Conservation (phyloP, 2,797 vertebrate species). For the Micromesistius poutassou region DNA sequence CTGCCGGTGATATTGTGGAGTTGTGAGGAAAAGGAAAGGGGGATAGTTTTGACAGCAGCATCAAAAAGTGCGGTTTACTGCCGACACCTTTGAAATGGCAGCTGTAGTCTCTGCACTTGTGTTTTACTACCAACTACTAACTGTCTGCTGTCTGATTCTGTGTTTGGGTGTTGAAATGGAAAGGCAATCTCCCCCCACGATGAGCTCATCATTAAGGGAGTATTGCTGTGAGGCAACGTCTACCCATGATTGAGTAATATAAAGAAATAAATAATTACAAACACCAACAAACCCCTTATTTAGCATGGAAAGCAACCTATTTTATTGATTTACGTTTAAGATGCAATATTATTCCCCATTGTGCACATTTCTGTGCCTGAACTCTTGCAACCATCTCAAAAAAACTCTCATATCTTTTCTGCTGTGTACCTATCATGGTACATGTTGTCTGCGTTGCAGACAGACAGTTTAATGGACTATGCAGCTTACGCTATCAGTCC, state of each 20-base stretch:
- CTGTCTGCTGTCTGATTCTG: background rate
- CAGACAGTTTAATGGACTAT: background rate
- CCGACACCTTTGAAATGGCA: background rate
- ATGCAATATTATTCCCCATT: background rate
- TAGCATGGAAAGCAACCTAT: background rate
- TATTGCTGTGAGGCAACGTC: background rate
- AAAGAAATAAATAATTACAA: background rate
- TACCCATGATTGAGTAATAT: background rate
- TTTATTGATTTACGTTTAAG: background rate
- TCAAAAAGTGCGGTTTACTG: background rate
- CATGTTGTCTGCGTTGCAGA: background rate
- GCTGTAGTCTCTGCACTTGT: background rate
- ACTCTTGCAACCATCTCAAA: background rate
- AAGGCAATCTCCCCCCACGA: background rate
- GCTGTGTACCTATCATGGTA: background rate
- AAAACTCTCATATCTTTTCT: background rate
- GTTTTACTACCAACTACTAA: background rate
- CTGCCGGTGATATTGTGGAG: background rate
- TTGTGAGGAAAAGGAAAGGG: background rate
- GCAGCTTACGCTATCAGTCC: background rate
- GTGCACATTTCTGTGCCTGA: background rate
- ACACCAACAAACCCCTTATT: too few relatives aligned
- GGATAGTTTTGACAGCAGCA: background rate
- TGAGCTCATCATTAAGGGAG: background rate
- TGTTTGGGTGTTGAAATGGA: background rate